Conservation (phyloP, 1,140 invertebrate genomes). For the Drosophila kohkoa region DNA sequence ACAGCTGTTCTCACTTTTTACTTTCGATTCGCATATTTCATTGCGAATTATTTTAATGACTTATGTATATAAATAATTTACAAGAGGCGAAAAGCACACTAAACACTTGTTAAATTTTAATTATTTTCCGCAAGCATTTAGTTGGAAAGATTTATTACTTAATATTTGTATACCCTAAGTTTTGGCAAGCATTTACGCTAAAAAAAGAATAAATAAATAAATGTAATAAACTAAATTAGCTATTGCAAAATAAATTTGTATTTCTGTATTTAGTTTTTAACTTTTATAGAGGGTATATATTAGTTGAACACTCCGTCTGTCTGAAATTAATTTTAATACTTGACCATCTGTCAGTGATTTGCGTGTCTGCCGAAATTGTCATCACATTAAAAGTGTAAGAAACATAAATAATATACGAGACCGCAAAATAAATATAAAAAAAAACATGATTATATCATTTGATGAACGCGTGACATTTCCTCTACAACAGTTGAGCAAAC, state of each 20-base stretch:
- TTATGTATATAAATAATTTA: not conserved
- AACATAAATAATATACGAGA: not conserved
- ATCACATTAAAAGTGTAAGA: constrained; percentile 13
- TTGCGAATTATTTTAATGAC: not conserved
- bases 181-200: not conserved
- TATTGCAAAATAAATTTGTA: too few relatives aligned
- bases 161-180: not conserved
- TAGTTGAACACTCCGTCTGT: not conserved
- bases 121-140: not conserved
- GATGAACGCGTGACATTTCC: constrained; percentile 30
- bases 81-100: not conserved
- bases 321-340: not conserved
- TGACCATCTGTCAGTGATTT: constrained; percentile 8
- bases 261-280: too few relatives aligned
- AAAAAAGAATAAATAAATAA: not conserved
- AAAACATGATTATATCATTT: constrained; percentile 33
- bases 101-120: constrained; percentile 9
- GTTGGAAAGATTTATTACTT: not conserved
- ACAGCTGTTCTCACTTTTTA: constrained; percentile 48
- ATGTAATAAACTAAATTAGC: not conserved
- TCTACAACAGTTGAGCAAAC: constrained; percentile 2
- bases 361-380: constrained; percentile 11
- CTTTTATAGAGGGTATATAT: not conserved
- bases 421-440: constrained; percentile 1
- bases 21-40: not conserved